Evolutionary conservation across 1,140 invertebrate genomes (phyloP).

Genomic region (Pemphigus obesinymphae): DNA sequence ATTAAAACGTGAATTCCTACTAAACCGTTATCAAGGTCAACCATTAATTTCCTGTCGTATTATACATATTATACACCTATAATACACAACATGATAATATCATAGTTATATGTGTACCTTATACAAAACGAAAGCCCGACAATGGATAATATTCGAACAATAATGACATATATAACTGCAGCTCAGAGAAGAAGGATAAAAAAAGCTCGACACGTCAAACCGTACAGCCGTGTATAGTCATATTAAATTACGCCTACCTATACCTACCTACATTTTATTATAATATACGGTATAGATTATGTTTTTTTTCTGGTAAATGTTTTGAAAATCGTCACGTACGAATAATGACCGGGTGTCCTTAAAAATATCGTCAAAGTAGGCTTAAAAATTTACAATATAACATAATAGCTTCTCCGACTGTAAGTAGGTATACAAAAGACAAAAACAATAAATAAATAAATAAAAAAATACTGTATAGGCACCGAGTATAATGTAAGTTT

Average conservation of each 20-base stretch:
- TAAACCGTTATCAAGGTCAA: conserved; percentile 15
- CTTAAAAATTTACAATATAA: no score
- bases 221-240: not conserved
- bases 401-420: no score
- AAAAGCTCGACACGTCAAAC: not conserved
- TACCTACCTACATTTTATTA: no score
- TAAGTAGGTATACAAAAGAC: no score
- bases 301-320: not conserved
- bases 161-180: no score
- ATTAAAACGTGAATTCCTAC: conserved; percentile 2
- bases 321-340: not conserved
- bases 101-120: not conserved
- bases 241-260: no score
- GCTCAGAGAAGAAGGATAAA: not conserved
- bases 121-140: not conserved
- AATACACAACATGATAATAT: not conserved
- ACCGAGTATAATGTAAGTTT: no score
- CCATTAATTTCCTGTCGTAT: conserved; percentile 14
- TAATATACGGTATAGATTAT: not conserved
- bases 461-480: no score
- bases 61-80: not conserved
- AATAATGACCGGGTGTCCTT: not conserved
- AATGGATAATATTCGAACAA: not conserved
- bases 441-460: no score
- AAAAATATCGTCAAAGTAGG: not conserved